Evolutionary conservation across 2,888 invertebrate species (phyloP).

Genomic region (Galerucella nymphaeae): DNA sequence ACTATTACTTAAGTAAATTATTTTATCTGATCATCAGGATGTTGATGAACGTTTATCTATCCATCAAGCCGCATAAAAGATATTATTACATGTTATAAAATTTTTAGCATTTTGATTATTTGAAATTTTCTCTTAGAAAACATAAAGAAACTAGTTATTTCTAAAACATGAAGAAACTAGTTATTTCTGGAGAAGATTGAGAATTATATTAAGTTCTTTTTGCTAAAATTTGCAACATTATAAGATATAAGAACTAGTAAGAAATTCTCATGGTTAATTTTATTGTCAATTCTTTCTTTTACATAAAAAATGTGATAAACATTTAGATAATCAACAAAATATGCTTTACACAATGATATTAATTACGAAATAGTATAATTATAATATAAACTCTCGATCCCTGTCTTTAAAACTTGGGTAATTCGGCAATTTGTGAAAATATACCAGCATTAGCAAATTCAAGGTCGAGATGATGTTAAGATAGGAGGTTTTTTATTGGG

Average conservation of each 20-base stretch:
- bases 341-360: background rate
- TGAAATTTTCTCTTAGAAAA: background rate
- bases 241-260: too few relatives aligned
- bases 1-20: conserved; percentile 14
- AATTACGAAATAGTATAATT: conserved; percentile 1
- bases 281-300: conserved; percentile 2
- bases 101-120: background rate
- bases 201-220: too few relatives aligned
- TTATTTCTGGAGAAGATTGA: too few relatives aligned
- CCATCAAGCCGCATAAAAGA: background rate
- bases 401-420: background rate
- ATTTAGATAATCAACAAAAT: background rate
- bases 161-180: too few relatives aligned
- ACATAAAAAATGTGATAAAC: background rate
- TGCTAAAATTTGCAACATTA: too few relatives aligned
- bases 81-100: background rate
- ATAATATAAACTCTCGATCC: conserved; percentile 6
- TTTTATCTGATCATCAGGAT: conserved; percentile 16
- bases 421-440: conserved; percentile 10
- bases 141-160: too few relatives aligned
- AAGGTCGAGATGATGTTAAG: conserved; percentile 6
- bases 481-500: conserved; percentile 1
- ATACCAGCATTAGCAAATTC: background rate
- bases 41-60: conserved; percentile 3
- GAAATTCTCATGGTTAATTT: too few relatives aligned